Evolutionary conservation across 1,140 invertebrate genomes (phyloP).

Genomic region (Paralvinella palmiformis): DNA sequence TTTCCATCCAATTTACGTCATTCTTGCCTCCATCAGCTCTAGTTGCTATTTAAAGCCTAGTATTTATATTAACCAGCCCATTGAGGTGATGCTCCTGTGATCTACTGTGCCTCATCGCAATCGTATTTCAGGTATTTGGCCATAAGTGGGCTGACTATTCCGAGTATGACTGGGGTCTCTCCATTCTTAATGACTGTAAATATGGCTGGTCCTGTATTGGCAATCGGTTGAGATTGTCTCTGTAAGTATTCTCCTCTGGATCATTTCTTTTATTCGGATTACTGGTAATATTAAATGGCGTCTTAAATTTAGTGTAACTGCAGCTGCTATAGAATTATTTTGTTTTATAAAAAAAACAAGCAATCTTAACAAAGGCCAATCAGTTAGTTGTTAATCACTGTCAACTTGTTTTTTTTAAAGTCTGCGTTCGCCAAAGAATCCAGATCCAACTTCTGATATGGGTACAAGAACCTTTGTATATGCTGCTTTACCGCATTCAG

Average conservation of each 20-base stretch:
- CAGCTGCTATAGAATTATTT: neutral
- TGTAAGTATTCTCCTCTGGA: constrained; percentile 33
- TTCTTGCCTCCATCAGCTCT: no score
- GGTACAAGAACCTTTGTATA: constrained; percentile 53
- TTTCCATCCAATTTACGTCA: no score
- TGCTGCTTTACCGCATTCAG: constrained; percentile 54
- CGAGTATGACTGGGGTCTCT: constrained; percentile 53
- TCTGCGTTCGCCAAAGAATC: constrained; percentile 53
- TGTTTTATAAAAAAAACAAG: neutral
- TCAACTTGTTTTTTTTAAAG: constrained; percentile 25
- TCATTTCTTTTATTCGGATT: neutral
- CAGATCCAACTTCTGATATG: constrained; percentile 54
- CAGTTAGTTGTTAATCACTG: neutral
- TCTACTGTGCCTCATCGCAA: no score
- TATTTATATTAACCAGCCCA: no score
- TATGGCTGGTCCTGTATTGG: constrained; percentile 54
- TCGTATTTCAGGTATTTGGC: constrained; percentile 51
- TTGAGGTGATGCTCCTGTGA: no score
- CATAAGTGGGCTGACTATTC: constrained; percentile 55
- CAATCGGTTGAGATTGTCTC: constrained; percentile 50
- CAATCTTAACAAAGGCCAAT: neutral
- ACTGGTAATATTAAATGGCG: neutral
- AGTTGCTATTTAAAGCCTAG: no score
- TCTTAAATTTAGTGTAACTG: neutral
- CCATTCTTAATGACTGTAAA: constrained; percentile 55